Conservation (phyloP, 2,113 vertebrate genomes). For the Arothron firmamentum region DNA sequence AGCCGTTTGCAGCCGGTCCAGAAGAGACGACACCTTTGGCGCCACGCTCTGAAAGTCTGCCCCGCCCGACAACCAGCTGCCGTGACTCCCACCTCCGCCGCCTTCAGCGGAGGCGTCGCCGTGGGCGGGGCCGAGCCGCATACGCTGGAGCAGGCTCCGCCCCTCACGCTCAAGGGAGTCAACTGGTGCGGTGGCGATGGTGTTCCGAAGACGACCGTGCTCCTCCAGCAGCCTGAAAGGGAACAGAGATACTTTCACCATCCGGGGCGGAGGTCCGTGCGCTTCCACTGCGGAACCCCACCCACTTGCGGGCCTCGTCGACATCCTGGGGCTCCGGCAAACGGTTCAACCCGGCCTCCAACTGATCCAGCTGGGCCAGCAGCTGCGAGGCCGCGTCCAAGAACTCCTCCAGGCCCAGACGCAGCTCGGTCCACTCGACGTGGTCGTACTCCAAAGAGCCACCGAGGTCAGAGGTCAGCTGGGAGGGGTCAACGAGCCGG, state of each 20-base stretch:
- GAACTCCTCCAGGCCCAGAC: constrained; percentile 95
- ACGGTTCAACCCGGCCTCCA: constrained; percentile 88
- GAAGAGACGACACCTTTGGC: constrained; percentile 89
- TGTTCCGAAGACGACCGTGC: constrained; percentile 90
- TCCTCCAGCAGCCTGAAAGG: constrained; percentile 85
- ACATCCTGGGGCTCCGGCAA: constrained; percentile 89
- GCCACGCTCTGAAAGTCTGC: constrained; percentile 96
- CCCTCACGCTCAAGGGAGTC: constrained; percentile 94
- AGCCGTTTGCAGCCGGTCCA: constrained; percentile 91
- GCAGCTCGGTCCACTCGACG: constrained; percentile 96
- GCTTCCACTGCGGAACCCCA: background rate
- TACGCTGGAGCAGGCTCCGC: constrained; percentile 89
- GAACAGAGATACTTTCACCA: background rate
- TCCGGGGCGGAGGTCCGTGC: background rate
- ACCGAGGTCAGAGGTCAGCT: constrained; percentile 93
- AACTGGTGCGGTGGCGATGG: constrained; percentile 91
- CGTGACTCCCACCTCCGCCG: constrained; percentile 67
- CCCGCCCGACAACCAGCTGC: constrained; percentile 92
- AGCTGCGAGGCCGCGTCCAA: constrained; percentile 91
- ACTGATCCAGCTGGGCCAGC: constrained; percentile 90
- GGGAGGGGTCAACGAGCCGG: constrained; percentile 93
- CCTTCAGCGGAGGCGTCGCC: constrained; percentile 46
- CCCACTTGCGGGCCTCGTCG: constrained; percentile 84
- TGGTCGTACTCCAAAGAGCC: constrained; percentile 97
- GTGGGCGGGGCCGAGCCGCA: constrained; percentile 79